A percentile compares a stretch with the other conserved stretches of the same genome.
Conservation (phyloP, 1,140 invertebrate species). For the Bacillus rossius region DNA sequence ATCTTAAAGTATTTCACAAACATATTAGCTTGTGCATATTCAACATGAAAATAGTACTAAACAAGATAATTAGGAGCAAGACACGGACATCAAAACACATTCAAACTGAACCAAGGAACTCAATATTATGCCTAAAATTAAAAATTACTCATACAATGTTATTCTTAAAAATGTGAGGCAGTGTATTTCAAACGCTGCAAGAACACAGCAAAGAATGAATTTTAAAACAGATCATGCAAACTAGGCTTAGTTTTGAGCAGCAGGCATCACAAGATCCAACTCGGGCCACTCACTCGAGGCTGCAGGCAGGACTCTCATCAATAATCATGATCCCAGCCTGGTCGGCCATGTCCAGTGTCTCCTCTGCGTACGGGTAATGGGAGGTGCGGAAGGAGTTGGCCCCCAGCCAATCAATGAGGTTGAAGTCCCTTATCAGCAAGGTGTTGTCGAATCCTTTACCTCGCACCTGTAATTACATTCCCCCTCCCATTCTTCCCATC, state of each 20-base stretch:
- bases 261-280: not conserved
- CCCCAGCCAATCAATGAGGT: constrained; percentile 58
- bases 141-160: not conserved
- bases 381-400: constrained; percentile 63
- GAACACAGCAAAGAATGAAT: not conserved
- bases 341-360: constrained; percentile 60
- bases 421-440: constrained; percentile 55
- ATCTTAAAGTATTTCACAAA: too few species aligned
- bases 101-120: not conserved
- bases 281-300: constrained; percentile 18
- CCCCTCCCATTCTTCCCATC: too few species aligned
- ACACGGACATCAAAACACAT: too few species aligned
- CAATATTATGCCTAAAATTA: not conserved
- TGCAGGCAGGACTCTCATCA: constrained; percentile 55
- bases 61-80: too few species aligned
- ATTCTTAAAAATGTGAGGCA: not conserved
- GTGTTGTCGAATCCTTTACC: constrained; percentile 54
- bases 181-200: not conserved
- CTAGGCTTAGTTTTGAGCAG: not conserved
- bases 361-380: constrained; percentile 69
- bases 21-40: too few species aligned
- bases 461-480: constrained; percentile 43
- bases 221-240: not conserved
- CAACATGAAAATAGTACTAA: too few species aligned
- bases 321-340: constrained; percentile 57